Base-by-base conservation (phyloP, 2,888 invertebrate species). In the Leptothorax acervorum region DNA sequence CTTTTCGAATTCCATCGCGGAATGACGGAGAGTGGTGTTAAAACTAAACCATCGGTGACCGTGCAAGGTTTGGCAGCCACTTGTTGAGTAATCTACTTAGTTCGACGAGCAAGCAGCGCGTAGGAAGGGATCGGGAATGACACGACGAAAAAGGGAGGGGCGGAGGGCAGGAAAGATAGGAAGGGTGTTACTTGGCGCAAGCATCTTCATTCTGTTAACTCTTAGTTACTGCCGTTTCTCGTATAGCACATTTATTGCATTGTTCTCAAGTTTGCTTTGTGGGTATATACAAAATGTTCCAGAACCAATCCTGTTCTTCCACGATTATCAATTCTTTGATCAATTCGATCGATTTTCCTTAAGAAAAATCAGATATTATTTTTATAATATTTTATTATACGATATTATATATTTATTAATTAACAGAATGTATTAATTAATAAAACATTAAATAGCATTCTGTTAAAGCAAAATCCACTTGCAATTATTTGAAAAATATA, bases 31-130 rank as follows among this genome's bases (percentile, higher is more conserved):
- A 84, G 79, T 74, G 88, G 63, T 88, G 88, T 87, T 91, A 91
- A 93, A 92, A 90, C 86, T 85, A 90, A 88, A 91, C 92, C 89
- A 88, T 90, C 89, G 90, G 88, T 90, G 90, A 90, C 91, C 90
- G 92, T 90, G 91, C 86, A 91, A 92, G 93, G 94, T 94, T 93
- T 92, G 91, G 92, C 92, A 92, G 91, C 94, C 94, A 94, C 94
- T 94, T 94, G 94, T 94, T 94, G 94, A 94, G 94, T 94, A 94
- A 94, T 94, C 94, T 94, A 92, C 93, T 94, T 94, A 93, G 92
- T 92, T 92, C 89, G 87, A 88, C 87, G 91, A 92, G 92, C 92
- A 92, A 92, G 91, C 90, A 90, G 87, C 89, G 86, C 89, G 86
- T 42, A 74, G 75, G 39, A 65, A 75, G 65, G 74, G 70, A 85